Conservation (phyloP, 1,140 invertebrate species). For the Agrypnia vestita region DNA sequence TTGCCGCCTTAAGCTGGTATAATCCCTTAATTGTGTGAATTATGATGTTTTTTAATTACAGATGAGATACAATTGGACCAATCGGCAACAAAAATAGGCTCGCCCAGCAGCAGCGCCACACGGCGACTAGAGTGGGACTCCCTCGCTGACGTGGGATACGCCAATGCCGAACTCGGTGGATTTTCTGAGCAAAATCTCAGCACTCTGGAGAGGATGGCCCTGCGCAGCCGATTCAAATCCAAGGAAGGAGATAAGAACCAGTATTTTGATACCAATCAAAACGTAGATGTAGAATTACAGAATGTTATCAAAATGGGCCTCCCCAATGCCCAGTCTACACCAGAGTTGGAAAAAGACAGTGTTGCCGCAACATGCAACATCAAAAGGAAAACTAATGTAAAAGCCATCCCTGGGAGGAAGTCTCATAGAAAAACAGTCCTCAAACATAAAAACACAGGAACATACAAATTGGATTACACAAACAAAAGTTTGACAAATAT, state of each 20-base stretch:
- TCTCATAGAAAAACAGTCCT: constrained; percentile 10
- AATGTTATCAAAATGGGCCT: constrained; percentile 62
- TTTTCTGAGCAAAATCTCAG: constrained; percentile 71
- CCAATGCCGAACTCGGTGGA: constrained; percentile 65
- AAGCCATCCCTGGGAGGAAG: not conserved
- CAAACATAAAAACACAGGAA: constrained; percentile 26
- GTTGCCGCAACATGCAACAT: not conserved
- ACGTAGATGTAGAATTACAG: constrained; percentile 65
- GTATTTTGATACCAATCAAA: constrained; percentile 63
- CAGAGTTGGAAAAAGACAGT: constrained; percentile 44
- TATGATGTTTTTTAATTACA: constrained; percentile 37
- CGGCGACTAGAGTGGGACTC: constrained; percentile 84
- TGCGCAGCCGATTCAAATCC: constrained; percentile 60
- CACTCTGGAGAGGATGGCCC: constrained; percentile 76
- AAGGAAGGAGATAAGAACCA: not conserved
- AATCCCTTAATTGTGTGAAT: not conserved
- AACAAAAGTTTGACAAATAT: constrained; percentile 60
- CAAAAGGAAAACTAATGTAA: not conserved
- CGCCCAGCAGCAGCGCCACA: constrained; percentile 77
- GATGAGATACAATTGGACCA: constrained; percentile 40
- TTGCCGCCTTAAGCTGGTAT: too few species aligned
- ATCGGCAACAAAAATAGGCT: constrained; percentile 62
- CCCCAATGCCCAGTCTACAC: constrained; percentile 70
- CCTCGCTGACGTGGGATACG: constrained; percentile 84
- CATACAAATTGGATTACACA: constrained; percentile 9